These are phyloP conservation scores for Rhabditoides inermis DNA, from an alignment of 2,888 invertebrate species.

Conservation along the genomic window DNA sequence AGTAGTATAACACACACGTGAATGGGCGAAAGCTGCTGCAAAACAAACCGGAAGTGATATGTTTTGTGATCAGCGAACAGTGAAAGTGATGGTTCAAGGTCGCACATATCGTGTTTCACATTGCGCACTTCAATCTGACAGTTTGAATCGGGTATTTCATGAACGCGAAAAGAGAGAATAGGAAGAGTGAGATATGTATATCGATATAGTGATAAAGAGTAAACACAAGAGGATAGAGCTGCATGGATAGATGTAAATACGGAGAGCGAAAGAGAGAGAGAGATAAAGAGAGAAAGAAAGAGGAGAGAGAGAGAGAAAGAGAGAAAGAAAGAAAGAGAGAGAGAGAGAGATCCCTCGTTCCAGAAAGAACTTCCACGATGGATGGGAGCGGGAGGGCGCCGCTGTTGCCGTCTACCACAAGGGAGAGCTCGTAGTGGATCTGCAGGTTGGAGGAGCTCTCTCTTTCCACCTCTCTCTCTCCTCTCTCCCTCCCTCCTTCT, in stretches of 20 bases:
- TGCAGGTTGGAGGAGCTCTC: not conserved
- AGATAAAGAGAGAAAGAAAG: not conserved
- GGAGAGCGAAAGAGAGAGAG: not conserved
- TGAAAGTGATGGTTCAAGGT: too few relatives aligned
- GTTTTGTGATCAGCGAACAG: too few relatives aligned
- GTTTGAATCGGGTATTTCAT: conserved; percentile 12
- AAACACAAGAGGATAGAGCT: too few relatives aligned
- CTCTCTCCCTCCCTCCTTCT: not conserved
- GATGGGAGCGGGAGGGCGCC: conserved; percentile 48
- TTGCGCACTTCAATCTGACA: too few relatives aligned
- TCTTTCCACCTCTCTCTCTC: not conserved
- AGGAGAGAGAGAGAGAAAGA: not conserved
- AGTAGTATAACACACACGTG: too few relatives aligned
- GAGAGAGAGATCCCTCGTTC: conserved; percentile 7
- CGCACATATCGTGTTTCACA: too few relatives aligned
- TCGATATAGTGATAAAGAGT: too few relatives aligned
- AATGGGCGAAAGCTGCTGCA: too few relatives aligned
- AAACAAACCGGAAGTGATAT: too few relatives aligned
- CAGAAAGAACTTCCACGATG: conserved; percentile 32
- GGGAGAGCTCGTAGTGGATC: conserved; percentile 4
- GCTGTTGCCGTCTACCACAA: conserved; percentile 53
- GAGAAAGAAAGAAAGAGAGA: not conserved
- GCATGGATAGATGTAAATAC: not conserved
- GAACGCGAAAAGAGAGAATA: conserved; percentile 1
- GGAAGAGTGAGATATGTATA: too few relatives aligned